Conservation (phyloP, 2,113 vertebrate genomes). For the Oreotrochilus melanogaster region DNA sequence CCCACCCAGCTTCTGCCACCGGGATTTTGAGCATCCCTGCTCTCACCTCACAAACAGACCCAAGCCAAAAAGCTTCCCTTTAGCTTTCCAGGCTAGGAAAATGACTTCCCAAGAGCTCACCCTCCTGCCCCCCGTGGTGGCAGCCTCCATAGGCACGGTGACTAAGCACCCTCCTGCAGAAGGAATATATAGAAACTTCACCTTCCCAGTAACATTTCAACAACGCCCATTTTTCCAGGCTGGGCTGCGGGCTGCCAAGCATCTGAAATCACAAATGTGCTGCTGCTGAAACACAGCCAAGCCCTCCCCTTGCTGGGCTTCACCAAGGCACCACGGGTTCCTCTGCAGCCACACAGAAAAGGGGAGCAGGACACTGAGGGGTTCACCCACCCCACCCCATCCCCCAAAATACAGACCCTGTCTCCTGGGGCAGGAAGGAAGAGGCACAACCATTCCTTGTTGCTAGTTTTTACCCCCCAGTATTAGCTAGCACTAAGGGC, state of each 20-base stretch:
- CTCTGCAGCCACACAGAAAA: neutral
- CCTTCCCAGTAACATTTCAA: neutral
- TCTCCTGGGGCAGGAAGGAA: neutral
- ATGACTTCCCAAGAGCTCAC: neutral
- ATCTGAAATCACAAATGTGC: neutral
- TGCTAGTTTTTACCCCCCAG: neutral
- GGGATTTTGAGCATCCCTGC: neutral
- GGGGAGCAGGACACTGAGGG: accelerated
- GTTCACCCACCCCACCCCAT: neutral
- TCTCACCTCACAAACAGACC: neutral
- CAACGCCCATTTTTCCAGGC: neutral
- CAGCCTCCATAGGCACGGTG: accelerated
- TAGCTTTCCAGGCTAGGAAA: neutral
- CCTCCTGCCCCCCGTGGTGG: accelerated
- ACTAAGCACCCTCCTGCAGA: neutral
- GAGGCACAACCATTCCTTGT: neutral
- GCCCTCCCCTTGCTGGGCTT: neutral
- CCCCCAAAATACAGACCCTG: accelerated
- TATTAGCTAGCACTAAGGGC: neutral
- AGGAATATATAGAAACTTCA: neutral
- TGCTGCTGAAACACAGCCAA: neutral
- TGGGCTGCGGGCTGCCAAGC: neutral
- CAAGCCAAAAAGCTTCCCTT: neutral
- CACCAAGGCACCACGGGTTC: accelerated
- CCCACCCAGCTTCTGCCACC: neutral